Percentiles rank a stretch among this genome's conserved stretches.
Conservation (phyloP, 1,140 invertebrate genomes). For the Anagrus nilaparvatae region DNA sequence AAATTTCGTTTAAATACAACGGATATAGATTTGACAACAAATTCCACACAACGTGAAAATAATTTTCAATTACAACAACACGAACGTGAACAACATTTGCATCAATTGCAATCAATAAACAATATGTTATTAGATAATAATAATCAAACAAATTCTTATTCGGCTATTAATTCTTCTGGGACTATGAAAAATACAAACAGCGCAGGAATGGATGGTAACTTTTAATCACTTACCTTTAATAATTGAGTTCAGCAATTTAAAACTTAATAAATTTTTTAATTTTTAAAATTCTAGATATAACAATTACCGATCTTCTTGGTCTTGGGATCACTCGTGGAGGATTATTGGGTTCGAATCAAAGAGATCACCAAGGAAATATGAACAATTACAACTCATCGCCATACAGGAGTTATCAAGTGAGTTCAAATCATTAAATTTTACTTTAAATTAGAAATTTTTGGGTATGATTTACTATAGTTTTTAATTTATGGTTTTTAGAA, state of each 20-base stretch:
- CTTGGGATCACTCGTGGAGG: conserved; percentile 42
- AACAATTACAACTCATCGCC: conserved; percentile 24
- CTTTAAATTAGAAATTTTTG: neutral
- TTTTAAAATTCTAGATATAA: conserved; percentile 29
- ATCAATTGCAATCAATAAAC: conserved; percentile 28
- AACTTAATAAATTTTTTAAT: conserved; percentile 10
- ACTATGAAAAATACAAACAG: neutral
- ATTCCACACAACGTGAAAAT: conserved; percentile 11
- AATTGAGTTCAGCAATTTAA: too few species aligned
- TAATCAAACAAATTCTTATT: too few species aligned
- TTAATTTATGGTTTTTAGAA: too few species aligned
- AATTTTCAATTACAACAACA: conserved; percentile 18
- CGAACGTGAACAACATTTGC: conserved; percentile 22
- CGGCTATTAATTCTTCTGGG: too few species aligned
- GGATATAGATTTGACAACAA: too few species aligned
- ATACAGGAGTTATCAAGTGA: conserved; percentile 25
- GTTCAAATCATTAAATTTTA: conserved; percentile 21
- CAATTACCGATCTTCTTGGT: conserved; percentile 45
- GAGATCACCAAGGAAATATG: conserved; percentile 16
- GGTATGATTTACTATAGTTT: neutral
- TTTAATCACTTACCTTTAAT: too few species aligned
- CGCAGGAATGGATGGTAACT: neutral
- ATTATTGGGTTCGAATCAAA: conserved; percentile 29
- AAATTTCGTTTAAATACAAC: neutral
- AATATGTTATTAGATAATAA: conserved; percentile 29